Evolutionary conservation across 2,888 invertebrate genomes (phyloP), one percentile per base, ranked within the genome.

Genomic region (Aspidiotus destructor): DNA sequence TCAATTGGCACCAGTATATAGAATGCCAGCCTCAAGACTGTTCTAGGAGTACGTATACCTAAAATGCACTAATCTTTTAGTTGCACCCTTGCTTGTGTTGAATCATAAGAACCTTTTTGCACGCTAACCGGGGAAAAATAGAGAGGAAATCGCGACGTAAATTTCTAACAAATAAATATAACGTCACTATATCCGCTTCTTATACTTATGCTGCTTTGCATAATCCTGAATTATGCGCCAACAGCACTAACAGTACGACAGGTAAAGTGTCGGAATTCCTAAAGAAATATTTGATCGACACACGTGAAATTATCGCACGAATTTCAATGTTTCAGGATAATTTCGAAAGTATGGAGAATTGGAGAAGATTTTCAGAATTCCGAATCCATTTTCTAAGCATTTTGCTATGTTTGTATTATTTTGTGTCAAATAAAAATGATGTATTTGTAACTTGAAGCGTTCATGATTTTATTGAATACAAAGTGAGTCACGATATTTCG

Each of bases 141-240:
- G 28, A 28, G 5, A 64, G n/a, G 40, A 16, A 41, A 41, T 28
- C 55, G 15, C 41, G 54, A 60, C 8, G n/a, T n/a, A 61, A 65
- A 57, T 44, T 17, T 28, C 44, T 44, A 7, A 58, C 10, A 58
- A 8, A 42, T 57, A 64, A 65, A 58, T 52, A 65, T 48, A 55
- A 65, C 40, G 52, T 65, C n/a, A 42, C 58, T 9, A 65, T 65
- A 58, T 65, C 65, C 13, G 58, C 60, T 48, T 16, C 57, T 10
- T 60, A 65, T 40, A 57, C 60, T 10, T 65, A 65, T 48, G 13
- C 40, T n/a, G 15, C 58, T 28, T 11, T 11, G 17, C 58, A 65
- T 16, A 48, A 48, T 44, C 13, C 44, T 7, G 44, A 57, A 58
- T 54, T 55, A 55, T 65, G 65, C 40, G 44, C 44, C n/a, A 60